Base-by-base conservation (phyloP, 2,888 invertebrate genomes). In the Timandra comae region DNA sequence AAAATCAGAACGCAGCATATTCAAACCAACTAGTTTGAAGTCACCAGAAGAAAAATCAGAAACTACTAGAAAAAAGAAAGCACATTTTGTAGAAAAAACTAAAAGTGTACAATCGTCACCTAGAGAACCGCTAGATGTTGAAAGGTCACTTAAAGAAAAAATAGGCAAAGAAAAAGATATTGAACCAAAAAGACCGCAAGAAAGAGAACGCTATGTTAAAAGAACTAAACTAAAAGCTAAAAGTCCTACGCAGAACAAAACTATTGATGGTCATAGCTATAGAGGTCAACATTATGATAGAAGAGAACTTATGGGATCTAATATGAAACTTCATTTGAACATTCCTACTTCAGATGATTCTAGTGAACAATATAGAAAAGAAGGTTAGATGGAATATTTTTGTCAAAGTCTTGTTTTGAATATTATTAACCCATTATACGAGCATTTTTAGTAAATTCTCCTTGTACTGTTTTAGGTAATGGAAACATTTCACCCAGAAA, bases 321-420 rank as follows among this genome's bases (percentile, higher is more conserved):
- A 80, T 39, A 75, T 82, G 50, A 89, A 89, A 52, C 75, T 89
- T 26, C 78, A 85, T 41, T 65, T 85, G 1, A 89, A 89, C 45
- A 87, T 87, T 43, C 87, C 87, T 8, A 89, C 89, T 9, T 89
- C 89, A 19, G 89, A 89, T 55, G 89, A 89, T 56, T 89, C 89
- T 3, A 89, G 89, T 63, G 86, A 86, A 52, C 86, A 86, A 49
- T 86, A 85, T 44, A 70, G 79, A 38, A 81, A 81, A 66, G 80
- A 85, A 51, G 80, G 85, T 81, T 57, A 39, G n/a, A n/a, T n/a
- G n/a, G n/a, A n/a, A n/a, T n/a, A n/a, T n/a, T n/a, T n/a, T n/a
- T n/a, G n/a, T n/a, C n/a, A n/a, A n/a, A n/a, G n/a, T n/a, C n/a
- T 8, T 4, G 4, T 20, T 25, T 24, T n/a, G n/a, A n/a, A n/a